phyloP scores from a whole-genome alignment of 2,888 invertebrate species.

The Syrphus vitripennis region DNA sequence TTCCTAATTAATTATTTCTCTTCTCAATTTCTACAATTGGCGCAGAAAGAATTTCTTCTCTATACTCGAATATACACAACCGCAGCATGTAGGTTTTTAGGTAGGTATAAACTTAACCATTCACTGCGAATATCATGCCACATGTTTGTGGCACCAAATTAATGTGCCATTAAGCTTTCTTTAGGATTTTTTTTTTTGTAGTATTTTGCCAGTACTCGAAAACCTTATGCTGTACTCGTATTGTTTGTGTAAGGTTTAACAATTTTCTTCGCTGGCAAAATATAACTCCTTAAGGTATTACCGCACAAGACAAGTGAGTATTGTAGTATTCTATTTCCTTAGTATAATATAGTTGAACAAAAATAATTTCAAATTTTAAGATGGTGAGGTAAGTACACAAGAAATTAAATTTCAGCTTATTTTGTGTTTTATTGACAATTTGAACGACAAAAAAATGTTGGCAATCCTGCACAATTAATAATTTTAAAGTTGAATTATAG shows the following conservation, averaged over 20 bases:
- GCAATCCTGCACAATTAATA: neutral
- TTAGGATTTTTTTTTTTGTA: slow-evolving; percentile 34
- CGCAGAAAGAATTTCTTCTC: slow-evolving; percentile 44
- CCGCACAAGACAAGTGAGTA: neutral
- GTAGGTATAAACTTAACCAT: slow-evolving; percentile 6
- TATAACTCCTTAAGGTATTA: neutral
- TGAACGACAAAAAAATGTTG: neutral
- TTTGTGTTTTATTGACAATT: neutral
- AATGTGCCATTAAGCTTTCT: slow-evolving; percentile 66
- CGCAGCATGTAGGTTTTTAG: neutral
- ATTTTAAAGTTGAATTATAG: too few species aligned
- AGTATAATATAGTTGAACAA: neutral
- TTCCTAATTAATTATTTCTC: slow-evolving; percentile 67
- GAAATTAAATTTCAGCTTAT: neutral
- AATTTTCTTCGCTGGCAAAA: neutral
- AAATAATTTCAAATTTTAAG: slow-evolving; percentile 29
- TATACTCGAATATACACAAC: neutral
- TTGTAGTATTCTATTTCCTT: neutral
- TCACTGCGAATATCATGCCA: slow-evolving; percentile 30
- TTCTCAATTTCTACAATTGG: slow-evolving; percentile 60
- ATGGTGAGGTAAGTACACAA: neutral
- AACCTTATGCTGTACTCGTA: neutral
- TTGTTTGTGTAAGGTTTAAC: slow-evolving; percentile 17
- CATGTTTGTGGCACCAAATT: slow-evolving; percentile 67
- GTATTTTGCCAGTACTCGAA: neutral